Conservation (phyloP, 2,113 vertebrate species). For the Larimichthys polyactis region DNA sequence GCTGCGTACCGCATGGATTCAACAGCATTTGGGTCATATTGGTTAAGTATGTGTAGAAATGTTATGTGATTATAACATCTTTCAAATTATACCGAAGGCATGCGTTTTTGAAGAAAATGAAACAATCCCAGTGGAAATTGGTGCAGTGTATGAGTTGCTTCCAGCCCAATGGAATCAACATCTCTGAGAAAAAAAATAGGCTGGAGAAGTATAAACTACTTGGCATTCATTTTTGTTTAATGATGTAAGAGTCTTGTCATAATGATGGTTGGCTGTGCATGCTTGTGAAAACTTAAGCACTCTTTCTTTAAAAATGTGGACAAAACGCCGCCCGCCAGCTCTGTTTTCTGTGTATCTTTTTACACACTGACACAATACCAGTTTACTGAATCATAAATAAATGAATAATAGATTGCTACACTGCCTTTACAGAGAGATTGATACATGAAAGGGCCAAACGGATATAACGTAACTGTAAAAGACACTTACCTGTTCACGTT, state of each 20-base stretch:
- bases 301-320: neutral
- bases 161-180: slow-evolving; percentile 11
- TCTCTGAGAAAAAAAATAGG: slow-evolving; percentile 19
- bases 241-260: slow-evolving; percentile 19
- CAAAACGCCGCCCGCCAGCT: neutral
- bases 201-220: slow-evolving; percentile 24
- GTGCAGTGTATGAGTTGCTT: slow-evolving; percentile 24
- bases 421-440: neutral
- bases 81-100: slow-evolving; percentile 30
- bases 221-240: slow-evolving; percentile 31
- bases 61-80: slow-evolving; percentile 26
- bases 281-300: neutral
- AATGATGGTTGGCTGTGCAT: neutral
- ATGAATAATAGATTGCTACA: neutral
- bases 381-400: neutral
- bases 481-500: slow-evolving; percentile 68
- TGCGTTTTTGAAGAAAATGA: slow-evolving; percentile 16
- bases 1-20: slow-evolving; percentile 5
- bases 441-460: too few species aligned
- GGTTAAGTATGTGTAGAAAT: slow-evolving; percentile 18
- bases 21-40: slow-evolving; percentile 19
- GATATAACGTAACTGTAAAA: slow-evolving; percentile 1
- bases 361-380: slow-evolving; percentile 8
- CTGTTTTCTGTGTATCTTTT: neutral
- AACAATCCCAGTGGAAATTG: slow-evolving; percentile 30